phyloP scores from a whole-genome alignment of 92 coral and sea anemone species.

The Pocillopora grandis region DNA sequence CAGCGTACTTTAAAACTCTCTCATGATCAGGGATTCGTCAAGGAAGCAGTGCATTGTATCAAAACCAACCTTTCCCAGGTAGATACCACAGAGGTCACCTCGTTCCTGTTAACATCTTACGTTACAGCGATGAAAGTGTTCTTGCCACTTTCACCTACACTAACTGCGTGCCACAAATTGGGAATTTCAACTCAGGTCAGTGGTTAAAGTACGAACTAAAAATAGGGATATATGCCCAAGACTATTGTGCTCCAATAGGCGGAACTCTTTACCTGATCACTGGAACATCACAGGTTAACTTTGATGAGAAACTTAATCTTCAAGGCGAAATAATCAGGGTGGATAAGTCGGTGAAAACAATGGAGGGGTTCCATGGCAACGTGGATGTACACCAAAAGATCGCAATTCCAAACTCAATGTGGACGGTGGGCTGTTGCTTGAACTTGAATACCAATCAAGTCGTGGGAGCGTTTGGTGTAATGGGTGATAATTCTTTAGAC shows the following conservation, averaged over 20 bases:
- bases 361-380: background rate
- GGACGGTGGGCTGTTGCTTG: conserved; percentile 38
- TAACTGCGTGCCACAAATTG: conserved; percentile 35
- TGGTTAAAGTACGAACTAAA: conserved; percentile 2
- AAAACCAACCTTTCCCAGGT: background rate
- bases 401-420: conserved; percentile 43
- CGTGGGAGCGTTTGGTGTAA: conserved; percentile 23
- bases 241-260: background rate
- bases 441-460: background rate
- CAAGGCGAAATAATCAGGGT: background rate
- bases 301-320: background rate
- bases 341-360: background rate
- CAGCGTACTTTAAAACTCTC: too few relatives aligned
- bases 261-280: conserved; percentile 24
- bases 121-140: background rate
- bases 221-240: background rate
- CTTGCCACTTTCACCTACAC: conserved; percentile 23
- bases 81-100: conserved; percentile 20
- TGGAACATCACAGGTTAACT: background rate
- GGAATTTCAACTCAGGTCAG: background rate
- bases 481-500: conserved; percentile 12
- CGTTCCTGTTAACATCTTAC: conserved; percentile 4
- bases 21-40: background rate
- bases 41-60: background rate
- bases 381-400: background rate